phyloP scores from a whole-genome alignment of 1,140 invertebrate species.

The Trypoxylus dichotomus region DNA sequence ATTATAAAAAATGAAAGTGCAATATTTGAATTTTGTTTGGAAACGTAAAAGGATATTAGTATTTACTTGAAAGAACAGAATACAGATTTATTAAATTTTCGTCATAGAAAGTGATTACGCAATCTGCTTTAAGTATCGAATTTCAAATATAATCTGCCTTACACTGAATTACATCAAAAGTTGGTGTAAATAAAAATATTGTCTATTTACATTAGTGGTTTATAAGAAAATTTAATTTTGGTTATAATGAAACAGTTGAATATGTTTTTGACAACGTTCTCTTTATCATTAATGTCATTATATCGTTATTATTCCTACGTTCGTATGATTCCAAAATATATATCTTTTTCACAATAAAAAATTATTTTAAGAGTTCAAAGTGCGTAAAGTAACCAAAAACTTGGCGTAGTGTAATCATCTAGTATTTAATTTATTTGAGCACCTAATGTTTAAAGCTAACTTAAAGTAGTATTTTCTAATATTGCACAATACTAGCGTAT shows the following conservation, averaged over 20 bases:
- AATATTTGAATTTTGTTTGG: no score
- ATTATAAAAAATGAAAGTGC: no score
- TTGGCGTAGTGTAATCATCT: constrained; percentile 32
- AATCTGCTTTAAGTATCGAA: no score
- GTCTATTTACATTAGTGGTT: neutral
- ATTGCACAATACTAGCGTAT: constrained; percentile 46
- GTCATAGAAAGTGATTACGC: no score
- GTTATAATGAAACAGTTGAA: neutral
- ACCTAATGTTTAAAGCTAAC: constrained; percentile 47
- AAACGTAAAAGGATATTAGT: no score
- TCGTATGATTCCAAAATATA: neutral
- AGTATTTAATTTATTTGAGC: constrained; percentile 44
- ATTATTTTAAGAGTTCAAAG: neutral
- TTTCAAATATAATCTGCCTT: no score
- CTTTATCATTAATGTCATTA: neutral
- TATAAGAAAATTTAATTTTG: neutral
- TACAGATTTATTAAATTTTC: no score
- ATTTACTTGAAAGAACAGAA: no score
- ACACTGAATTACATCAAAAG: no score
- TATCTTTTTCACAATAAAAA: neutral
- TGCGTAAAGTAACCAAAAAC: constrained; percentile 36
- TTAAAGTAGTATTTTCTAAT: constrained; percentile 42
- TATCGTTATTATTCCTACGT: neutral
- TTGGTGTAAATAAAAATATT: no score
- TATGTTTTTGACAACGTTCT: neutral